Evolutionary conservation across 2,113 vertebrate species (phyloP).

Genomic region (Lagopus muta): DNA sequence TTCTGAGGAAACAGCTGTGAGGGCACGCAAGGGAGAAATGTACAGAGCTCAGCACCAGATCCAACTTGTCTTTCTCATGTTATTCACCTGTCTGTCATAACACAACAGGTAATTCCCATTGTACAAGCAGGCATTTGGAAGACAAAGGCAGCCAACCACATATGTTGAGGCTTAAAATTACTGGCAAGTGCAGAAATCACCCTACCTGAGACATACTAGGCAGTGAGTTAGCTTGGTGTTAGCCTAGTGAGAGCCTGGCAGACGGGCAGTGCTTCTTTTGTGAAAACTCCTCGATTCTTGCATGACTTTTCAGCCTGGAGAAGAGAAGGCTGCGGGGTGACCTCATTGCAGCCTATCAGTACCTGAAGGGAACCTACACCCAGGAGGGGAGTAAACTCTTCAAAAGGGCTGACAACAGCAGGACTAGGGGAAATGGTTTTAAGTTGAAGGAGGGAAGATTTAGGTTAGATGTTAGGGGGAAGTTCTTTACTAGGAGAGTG

Average conservation of each 20-base stretch:
- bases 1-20: neutral
- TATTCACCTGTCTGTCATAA: slow-evolving; percentile 68
- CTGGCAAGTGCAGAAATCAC: slow-evolving; percentile 18
- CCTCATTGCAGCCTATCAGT: no score
- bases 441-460: no score
- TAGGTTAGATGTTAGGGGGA: no score
- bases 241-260: neutral
- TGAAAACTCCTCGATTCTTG: neutral
- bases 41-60: slow-evolving; percentile 58
- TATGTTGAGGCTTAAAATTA: slow-evolving; percentile 33
- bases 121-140: slow-evolving; percentile 59
- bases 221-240: neutral
- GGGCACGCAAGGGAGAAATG: neutral
- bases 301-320: no score
- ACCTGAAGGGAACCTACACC: no score
- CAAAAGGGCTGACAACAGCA: no score
- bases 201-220: neutral
- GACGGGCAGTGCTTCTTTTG: neutral
- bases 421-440: no score
- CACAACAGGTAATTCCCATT: slow-evolving; percentile 52
- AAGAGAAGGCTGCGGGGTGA: no score
- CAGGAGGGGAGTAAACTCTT: no score
- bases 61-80: slow-evolving; percentile 53
- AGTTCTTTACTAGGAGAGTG: no score
- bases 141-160: slow-evolving; percentile 20